Evolutionary conservation across 2,888 invertebrate genomes (phyloP).

Genomic region (Theodoxus fluviatilis): DNA sequence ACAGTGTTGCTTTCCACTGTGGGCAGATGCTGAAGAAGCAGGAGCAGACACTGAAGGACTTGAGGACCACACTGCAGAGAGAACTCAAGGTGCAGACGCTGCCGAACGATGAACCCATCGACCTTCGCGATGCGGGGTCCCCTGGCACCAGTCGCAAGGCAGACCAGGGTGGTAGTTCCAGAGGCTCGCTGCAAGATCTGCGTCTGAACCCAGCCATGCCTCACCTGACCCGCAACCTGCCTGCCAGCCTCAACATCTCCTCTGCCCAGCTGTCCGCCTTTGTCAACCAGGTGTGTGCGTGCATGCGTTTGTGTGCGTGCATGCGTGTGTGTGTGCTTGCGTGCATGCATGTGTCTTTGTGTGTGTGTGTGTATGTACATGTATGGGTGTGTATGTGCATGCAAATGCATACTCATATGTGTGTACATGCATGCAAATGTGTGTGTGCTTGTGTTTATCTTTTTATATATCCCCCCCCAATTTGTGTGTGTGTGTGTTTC

Average conservation of each 20-base stretch:
- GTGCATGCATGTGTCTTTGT: slow-evolving; percentile 14
- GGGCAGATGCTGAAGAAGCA: slow-evolving; percentile 75
- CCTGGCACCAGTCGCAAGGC: slow-evolving; percentile 23
- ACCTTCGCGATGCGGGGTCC: slow-evolving; percentile 25
- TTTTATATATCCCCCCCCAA: too few relatives aligned
- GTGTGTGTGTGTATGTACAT: not conserved
- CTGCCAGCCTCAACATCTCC: too few relatives aligned
- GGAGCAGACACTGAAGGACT: slow-evolving; percentile 85
- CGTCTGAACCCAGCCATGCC: too few relatives aligned
- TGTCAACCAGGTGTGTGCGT: too few relatives aligned
- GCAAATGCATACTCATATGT: not conserved
- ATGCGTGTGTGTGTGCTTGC: too few relatives aligned
- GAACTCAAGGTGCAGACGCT: slow-evolving; percentile 72
- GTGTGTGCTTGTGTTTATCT: slow-evolving; percentile 17
- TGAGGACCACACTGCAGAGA: slow-evolving; percentile 89
- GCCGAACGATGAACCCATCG: slow-evolving; percentile 64
- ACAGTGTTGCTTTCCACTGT: slow-evolving; percentile 43
- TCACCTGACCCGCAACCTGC: too few relatives aligned
- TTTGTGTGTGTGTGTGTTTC: too few relatives aligned
- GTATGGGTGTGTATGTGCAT: slow-evolving; percentile 4
- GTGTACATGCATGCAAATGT: not conserved
- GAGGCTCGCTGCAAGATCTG: too few relatives aligned
- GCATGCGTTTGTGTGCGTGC: too few relatives aligned
- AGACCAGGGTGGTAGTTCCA: too few relatives aligned
- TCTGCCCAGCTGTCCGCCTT: too few relatives aligned